phyloP scores from a whole-genome alignment of 2,888 invertebrate species.

The Erebia aethiops region DNA sequence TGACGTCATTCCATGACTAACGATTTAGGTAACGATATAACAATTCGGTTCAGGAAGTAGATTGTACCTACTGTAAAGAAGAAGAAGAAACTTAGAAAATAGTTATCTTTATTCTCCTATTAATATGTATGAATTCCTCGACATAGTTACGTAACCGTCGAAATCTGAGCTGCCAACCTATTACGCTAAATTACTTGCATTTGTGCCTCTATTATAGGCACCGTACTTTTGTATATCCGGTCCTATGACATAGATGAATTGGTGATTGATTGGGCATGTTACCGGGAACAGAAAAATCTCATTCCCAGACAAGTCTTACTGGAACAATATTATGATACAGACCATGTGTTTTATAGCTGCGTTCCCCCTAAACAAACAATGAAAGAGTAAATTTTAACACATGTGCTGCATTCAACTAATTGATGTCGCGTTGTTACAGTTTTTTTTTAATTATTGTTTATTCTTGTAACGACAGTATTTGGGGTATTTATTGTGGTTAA shows the following conservation, averaged over 20 bases:
- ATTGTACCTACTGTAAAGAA: too few relatives aligned
- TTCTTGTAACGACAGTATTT: too few relatives aligned
- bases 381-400: conserved; percentile 39
- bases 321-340: conserved; percentile 48
- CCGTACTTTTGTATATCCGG: not conserved
- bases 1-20: too few relatives aligned
- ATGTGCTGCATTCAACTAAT: conserved; percentile 40
- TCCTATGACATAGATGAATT: conserved; percentile 4
- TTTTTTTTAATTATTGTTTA: too few relatives aligned
- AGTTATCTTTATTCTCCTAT: too few relatives aligned
- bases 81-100: too few relatives aligned
- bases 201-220: not conserved
- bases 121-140: too few relatives aligned
- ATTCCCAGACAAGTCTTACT: conserved; percentile 52
- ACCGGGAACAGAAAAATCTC: conserved; percentile 45
- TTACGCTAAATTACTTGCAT: conserved; percentile 15
- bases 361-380: conserved; percentile 44
- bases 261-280: conserved; percentile 29
- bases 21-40: too few relatives aligned
- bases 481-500: too few relatives aligned
- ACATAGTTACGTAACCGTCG: not conserved
- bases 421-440: not conserved
- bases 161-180: conserved; percentile 5
- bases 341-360: conserved; percentile 44
- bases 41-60: too few relatives aligned